These are phyloP conservation scores for Calliopsis andreniformis DNA, from an alignment of 1,140 invertebrate species.

Conservation along the genomic window DNA sequence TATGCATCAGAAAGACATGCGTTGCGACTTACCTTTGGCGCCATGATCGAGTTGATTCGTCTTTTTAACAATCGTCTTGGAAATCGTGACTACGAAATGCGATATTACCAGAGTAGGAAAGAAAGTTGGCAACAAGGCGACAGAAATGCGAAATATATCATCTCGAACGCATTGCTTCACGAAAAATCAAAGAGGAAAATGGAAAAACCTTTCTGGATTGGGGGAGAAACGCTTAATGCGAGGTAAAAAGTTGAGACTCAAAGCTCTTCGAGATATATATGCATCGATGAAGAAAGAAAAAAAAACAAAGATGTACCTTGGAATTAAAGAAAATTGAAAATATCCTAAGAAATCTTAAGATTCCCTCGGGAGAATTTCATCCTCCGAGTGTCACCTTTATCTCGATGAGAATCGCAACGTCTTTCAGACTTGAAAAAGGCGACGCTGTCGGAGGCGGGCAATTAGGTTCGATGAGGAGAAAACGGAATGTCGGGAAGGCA, in stretches of 20 bases:
- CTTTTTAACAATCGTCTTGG: too few relatives aligned
- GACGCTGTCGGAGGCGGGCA: neutral
- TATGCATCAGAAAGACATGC: slow-evolving; percentile 18
- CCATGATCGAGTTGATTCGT: too few relatives aligned
- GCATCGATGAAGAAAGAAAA: too few relatives aligned
- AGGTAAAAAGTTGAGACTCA: too few relatives aligned
- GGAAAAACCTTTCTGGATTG: too few relatives aligned
- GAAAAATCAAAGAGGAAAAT: too few relatives aligned
- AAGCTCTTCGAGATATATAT: too few relatives aligned
- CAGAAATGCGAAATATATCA: neutral
- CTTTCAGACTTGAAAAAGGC: neutral
- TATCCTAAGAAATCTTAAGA: too few relatives aligned
- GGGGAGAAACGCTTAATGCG: too few relatives aligned
- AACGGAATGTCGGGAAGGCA: neutral
- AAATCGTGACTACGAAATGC: too few relatives aligned
- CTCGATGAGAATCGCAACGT: neutral
- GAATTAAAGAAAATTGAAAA: too few relatives aligned
- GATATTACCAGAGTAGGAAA: neutral
- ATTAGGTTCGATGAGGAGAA: neutral
- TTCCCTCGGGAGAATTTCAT: neutral
- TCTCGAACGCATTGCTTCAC: too few relatives aligned
- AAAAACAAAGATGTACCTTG: neutral
- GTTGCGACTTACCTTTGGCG: slow-evolving; percentile 34
- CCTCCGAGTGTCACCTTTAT: neutral
- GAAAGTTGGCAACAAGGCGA: slow-evolving; percentile 12